Conservation (phyloP, 2,113 vertebrate genomes). For the Tauraco erythrolophus region DNA sequence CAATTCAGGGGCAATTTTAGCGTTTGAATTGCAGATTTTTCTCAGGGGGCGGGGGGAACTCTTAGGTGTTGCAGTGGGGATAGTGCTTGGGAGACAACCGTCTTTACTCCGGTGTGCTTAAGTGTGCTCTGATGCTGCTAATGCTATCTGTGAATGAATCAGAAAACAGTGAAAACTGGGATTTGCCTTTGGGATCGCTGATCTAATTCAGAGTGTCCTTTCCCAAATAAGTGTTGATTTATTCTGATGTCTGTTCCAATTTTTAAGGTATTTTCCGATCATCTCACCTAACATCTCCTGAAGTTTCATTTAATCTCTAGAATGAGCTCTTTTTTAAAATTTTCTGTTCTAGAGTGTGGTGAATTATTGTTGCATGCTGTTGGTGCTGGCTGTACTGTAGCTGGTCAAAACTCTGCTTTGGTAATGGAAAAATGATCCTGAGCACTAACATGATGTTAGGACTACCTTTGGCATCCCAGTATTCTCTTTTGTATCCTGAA, state of each 20-base stretch:
- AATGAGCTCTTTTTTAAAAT: not conserved
- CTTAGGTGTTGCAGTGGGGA: not conserved
- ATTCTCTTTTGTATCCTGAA: not conserved
- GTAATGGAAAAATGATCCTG: not conserved
- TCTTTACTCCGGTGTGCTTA: not conserved
- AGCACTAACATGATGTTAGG: not conserved
- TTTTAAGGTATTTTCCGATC: not conserved
- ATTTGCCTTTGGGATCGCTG: not conserved
- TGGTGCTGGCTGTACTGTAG: not conserved
- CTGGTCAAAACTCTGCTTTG: not conserved
- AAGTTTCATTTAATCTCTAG: not conserved
- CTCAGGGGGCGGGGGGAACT: no score
- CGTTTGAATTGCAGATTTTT: slow-evolving; percentile 49
- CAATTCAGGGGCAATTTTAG: slow-evolving; percentile 16
- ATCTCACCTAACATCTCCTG: not conserved
- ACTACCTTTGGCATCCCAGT: not conserved
- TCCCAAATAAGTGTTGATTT: not conserved
- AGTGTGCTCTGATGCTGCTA: not conserved
- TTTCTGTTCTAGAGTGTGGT: not conserved
- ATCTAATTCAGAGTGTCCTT: not conserved
- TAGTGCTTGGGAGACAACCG: not conserved
- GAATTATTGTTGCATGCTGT: not conserved
- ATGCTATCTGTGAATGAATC: not conserved
- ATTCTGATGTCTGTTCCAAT: not conserved
- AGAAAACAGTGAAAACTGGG: rapidly evolving